Conservation (phyloP, 2,113 vertebrate species). For the Otocyon megalotis region DNA sequence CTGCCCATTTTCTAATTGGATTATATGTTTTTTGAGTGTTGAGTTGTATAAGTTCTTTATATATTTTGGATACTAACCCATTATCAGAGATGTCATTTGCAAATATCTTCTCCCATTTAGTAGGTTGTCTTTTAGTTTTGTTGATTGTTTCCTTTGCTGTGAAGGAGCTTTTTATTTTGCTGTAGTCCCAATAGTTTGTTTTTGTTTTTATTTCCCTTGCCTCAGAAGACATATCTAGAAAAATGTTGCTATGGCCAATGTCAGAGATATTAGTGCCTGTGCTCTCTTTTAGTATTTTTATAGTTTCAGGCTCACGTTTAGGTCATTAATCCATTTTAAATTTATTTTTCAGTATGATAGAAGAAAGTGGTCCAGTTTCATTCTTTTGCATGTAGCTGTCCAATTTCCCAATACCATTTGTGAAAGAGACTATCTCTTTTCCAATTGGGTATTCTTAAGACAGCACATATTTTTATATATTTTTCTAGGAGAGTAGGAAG, state of each 20-base stretch:
- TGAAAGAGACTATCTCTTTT: neutral
- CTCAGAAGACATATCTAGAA: neutral
- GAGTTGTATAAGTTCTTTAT: neutral
- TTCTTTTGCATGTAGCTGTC: neutral
- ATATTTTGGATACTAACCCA: neutral
- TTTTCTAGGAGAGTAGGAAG: neutral
- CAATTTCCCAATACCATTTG: neutral
- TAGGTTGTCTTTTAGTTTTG: neutral
- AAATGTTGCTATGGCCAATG: neutral
- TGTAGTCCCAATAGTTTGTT: neutral
- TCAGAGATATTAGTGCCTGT: neutral
- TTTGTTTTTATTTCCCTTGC: neutral
- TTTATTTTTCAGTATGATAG: neutral
- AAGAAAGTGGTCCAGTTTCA: neutral
- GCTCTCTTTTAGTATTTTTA: neutral
- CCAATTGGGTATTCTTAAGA: neutral
- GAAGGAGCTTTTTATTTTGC: neutral
- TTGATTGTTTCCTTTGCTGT: neutral
- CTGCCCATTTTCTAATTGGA: neutral
- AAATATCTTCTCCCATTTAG: neutral
- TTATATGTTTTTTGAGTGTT: neutral
- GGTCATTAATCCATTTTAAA: neutral
- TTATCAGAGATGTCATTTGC: neutral
- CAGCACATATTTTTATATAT: neutral
- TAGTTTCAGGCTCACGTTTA: neutral